Conservation (phyloP, 2,888 invertebrate species). For the Syritta pipiens region DNA sequence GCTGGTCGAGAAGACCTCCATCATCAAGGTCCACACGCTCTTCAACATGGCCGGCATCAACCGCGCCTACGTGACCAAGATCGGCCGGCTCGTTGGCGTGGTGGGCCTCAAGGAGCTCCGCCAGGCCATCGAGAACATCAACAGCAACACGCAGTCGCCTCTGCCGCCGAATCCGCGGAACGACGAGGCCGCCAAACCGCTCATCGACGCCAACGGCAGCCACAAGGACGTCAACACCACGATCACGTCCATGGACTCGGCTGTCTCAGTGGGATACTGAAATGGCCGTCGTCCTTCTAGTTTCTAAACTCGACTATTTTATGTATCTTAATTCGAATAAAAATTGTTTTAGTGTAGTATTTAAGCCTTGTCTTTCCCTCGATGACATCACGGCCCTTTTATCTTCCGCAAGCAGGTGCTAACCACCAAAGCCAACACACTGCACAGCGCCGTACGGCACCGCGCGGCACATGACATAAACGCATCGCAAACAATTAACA, state of each 20-base stretch:
- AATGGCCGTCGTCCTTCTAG: conserved; percentile 77
- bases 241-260: conserved; percentile 79
- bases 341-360: too few species aligned
- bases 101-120: conserved; percentile 96
- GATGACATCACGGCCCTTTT: too few species aligned
- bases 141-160: conserved; percentile 85
- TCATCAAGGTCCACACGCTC: conserved; percentile 96
- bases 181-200: conserved; percentile 70
- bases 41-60: conserved; percentile 99
- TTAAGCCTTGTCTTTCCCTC: too few species aligned
- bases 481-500: conserved; percentile 2
- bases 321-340: not conserved
- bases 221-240: conserved; percentile 78
- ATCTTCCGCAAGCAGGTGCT: too few species aligned
- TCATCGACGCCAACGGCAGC: conserved; percentile 72
- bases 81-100: conserved; percentile 95
- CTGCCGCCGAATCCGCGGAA: conserved; percentile 72
- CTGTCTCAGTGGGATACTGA: conserved; percentile 75
- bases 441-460: too few species aligned
- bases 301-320: conserved; percentile 18
- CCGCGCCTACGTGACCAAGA: conserved; percentile 98
- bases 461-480: not conserved
- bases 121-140: conserved; percentile 94
- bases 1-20: conserved; percentile 93
- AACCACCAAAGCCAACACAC: too few species aligned